phyloP scores from a whole-genome alignment of 2,113 vertebrate species.

The Megalops atlanticus region DNA sequence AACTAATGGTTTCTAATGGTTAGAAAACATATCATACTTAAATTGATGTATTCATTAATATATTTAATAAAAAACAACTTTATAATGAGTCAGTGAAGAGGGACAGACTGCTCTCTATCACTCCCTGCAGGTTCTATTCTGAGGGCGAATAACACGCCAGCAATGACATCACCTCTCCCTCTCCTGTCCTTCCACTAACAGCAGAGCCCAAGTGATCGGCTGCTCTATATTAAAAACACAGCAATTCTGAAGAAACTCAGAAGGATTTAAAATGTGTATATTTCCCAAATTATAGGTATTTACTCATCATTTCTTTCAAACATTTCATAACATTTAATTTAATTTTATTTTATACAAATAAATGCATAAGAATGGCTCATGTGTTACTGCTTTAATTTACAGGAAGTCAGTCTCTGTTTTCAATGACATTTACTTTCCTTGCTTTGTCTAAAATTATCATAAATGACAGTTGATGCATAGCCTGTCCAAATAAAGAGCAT shows the following conservation, averaged over 20 bases:
- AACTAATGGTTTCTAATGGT: no score
- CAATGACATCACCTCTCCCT: conserved; percentile 2
- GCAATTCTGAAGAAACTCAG: neutral
- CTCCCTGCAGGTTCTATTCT: neutral
- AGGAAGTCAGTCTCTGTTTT: neutral
- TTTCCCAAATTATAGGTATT: no score
- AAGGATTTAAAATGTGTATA: no score
- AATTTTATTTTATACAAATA: neutral
- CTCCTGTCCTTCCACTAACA: neutral
- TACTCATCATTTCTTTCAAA: no score
- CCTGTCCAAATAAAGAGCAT: no score
- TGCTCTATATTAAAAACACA: neutral
- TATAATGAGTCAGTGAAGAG: neutral
- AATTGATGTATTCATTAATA: neutral
- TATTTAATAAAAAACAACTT: no score
- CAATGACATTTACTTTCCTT: neutral
- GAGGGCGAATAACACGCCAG: neutral
- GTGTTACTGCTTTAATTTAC: neutral
- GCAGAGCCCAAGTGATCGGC: neutral
- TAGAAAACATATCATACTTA: no score
- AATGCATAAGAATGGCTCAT: neutral
- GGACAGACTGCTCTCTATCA: neutral
- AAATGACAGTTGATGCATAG: neutral
- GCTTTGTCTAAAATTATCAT: neutral
- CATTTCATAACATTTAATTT: no score